A percentile compares a stretch with the other conserved stretches of the same genome.
Evolutionary conservation across 2,797 vertebrate species (phyloP).

Genomic region (Lithobates pipiens): DNA sequence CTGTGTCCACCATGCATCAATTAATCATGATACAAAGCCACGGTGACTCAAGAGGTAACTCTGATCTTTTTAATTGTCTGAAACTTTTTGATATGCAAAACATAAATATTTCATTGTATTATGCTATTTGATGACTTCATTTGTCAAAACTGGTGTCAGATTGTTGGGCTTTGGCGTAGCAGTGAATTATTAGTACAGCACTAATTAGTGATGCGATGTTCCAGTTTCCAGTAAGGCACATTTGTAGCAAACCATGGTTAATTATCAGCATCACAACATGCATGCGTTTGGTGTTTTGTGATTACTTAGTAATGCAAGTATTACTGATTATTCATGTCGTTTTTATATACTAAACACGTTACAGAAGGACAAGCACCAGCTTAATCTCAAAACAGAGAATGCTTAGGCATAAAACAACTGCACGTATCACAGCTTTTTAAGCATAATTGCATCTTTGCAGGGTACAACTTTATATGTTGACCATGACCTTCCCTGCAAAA

Average conservation of each 20-base stretch:
- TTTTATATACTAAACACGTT: neutral
- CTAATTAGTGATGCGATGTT: neutral
- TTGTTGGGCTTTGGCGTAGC: conserved; percentile 2
- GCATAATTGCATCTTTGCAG: too few species aligned
- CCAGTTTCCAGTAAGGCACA: neutral
- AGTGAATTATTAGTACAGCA: conserved; percentile 16
- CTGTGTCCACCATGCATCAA: conserved; percentile 30
- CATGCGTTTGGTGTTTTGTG: conserved; percentile 1
- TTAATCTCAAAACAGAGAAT: neutral
- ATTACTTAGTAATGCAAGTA: conserved; percentile 21
- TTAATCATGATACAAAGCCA: conserved; percentile 50
- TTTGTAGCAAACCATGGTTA: conserved; percentile 9
- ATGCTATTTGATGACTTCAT: conserved; percentile 29
- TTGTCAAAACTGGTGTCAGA: conserved; percentile 29
- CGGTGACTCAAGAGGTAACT: conserved; percentile 3
- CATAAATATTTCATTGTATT: conserved; percentile 50
- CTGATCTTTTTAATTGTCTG: conserved; percentile 34
- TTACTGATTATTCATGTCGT: neutral
- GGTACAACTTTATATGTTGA: too few species aligned
- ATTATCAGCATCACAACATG: conserved; percentile 17
- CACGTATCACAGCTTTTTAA: neutral
- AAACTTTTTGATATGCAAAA: conserved; percentile 47
- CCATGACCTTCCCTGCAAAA: too few species aligned
- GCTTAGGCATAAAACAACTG: neutral
- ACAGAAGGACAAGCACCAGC: neutral